Conservation (phyloP, 2,888 invertebrate species). For the Tipula confusa region DNA sequence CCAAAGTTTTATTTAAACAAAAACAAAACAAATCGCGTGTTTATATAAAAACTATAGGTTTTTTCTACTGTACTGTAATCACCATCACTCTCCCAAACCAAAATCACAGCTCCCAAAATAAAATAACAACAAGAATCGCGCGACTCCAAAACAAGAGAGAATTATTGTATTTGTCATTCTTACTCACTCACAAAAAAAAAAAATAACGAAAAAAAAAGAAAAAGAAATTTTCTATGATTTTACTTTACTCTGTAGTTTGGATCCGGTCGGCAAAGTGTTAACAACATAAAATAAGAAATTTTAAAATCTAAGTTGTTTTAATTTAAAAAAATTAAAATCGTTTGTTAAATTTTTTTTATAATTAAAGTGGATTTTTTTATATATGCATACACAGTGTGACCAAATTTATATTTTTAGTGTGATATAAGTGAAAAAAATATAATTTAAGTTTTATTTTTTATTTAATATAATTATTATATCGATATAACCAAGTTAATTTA, state of each 20-base stretch:
- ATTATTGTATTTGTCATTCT: neutral
- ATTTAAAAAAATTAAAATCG: slow-evolving; percentile 15
- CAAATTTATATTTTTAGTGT: neutral
- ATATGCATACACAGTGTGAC: neutral
- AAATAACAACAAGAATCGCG: neutral
- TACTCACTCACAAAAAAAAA: neutral
- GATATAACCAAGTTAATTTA: neutral
- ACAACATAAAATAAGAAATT: slow-evolving; percentile 26
- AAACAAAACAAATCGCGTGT: neutral
- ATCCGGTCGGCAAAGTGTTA: slow-evolving; percentile 26
- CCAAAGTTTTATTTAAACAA: too few species aligned
- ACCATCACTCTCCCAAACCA: neutral
- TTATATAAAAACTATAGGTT: neutral
- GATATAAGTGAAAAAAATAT: neutral
- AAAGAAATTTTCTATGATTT: slow-evolving; percentile 4
- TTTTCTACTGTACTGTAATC: neutral
- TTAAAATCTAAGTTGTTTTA: neutral
- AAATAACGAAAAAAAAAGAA: neutral
- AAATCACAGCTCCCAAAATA: neutral
- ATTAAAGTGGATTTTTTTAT: neutral
- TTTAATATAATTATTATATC: neutral
- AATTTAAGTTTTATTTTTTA: neutral
- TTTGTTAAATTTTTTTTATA: neutral
- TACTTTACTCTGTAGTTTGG: slow-evolving; percentile 28
- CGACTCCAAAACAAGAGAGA: neutral